These are phyloP conservation scores for Xiphias gladius DNA, from an alignment of 2,113 vertebrate genomes.

Conservation along the genomic window DNA sequence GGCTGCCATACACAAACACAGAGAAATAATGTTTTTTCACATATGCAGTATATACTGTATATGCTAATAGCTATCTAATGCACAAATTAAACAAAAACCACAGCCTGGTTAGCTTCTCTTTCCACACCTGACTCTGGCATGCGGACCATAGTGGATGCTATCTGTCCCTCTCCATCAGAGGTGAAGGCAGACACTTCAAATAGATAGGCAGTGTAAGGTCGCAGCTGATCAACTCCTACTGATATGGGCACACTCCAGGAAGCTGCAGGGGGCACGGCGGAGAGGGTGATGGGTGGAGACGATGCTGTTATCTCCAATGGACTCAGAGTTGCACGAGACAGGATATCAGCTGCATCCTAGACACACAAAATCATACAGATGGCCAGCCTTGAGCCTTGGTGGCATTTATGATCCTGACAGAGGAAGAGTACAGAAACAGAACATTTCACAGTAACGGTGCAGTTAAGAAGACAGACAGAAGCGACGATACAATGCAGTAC, in stretches of 20 bases:
- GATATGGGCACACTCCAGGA: constrained; percentile 94
- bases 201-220: constrained; percentile 93
- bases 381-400: neutral
- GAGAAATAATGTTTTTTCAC: neutral
- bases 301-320: constrained; percentile 86
- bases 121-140: constrained; percentile 94
- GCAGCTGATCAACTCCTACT: constrained; percentile 90
- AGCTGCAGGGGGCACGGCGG: constrained; percentile 83
- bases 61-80: neutral
- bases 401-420: neutral
- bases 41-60: neutral
- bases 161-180: constrained; percentile 92
- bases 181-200: constrained; percentile 98
- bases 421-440: neutral
- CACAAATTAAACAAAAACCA: neutral
- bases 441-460: neutral
- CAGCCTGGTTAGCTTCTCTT: neutral
- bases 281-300: constrained; percentile 74
- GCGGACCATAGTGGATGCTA: constrained; percentile 93
- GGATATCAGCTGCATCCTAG: constrained; percentile 94
- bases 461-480: neutral
- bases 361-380: constrained; percentile 18
- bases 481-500: constrained; percentile 42
- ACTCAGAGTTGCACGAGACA: constrained; percentile 92
- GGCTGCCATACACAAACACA: constrained; percentile 79